Base-by-base conservation (phyloP, 2,888 invertebrate genomes). In the Machimus atricapillus region DNA sequence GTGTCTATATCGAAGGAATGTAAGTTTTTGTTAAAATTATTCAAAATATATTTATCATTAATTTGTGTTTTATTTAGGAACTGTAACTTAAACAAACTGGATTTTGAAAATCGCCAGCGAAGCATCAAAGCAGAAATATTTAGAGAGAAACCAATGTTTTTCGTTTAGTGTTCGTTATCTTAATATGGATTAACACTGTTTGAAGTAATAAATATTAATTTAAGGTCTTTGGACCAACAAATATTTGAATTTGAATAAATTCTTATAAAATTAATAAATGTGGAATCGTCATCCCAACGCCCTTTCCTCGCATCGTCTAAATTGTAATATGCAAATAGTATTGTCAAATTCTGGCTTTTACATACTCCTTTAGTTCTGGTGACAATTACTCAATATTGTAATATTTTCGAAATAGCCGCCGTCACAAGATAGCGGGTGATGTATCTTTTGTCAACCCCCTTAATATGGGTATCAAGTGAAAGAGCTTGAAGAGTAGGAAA, bases 1-100 rank as follows among this genome's bases (percentile, higher is more conserved):
- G 91, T 8, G 92, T 92, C 8, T 92, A 92, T 87, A 90, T 91
- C 31, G 90, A 90, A 23, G 91, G 91, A 81, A 34, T 8, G 92
- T 92, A 89, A 86, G 90, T 87, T 76, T 23, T 66, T 43, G 37
- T 43, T 0, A 4, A 6, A 9, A 31, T 40, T 3, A 1, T 34
- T 77, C 14, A n/a, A 40, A 43, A 27, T 40, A 27, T 40, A 12
- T 66, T 66, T 27, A 3, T 34, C 14, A 34, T 19, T 81, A 7
- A 31, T 31, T 27, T 34, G 5, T 19, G 16, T 66, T 19, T 27
- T 83, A 23, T 40, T 66, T 19, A 23, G 58, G 23, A n/a, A n/a
- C 9, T n/a, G 23, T 7, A 43, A 23, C 19, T 40, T 66, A 31
- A 37, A 40, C 14, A 87, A 73, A 87, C 34, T 82, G 43, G 23